Base-by-base conservation (phyloP, 2,113 vertebrate species). In the Muscicapa adusta region DNA sequence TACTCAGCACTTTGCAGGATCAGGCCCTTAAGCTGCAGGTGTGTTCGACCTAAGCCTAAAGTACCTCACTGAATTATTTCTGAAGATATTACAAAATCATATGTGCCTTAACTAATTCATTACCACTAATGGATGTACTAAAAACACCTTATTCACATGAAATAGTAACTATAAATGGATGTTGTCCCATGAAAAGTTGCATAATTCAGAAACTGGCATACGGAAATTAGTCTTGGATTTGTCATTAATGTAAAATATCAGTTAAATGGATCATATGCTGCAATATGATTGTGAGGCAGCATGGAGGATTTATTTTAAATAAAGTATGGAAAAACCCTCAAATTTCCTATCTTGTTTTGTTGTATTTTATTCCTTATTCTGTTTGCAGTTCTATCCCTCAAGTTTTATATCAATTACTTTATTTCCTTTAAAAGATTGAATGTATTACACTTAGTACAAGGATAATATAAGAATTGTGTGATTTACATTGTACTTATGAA, bases 401-500 rank as follows among this genome's bases (percentile, higher is more conserved):
- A 94, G 38, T 96, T 94, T 95, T 94, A 83, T 91, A 70, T 91
- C 90, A 96, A 78, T 85, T 71, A 36, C 77, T 95, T 96, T 95
- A 97, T 94, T 97, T 96, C 93, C 77, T 92, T 96, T 88, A 96
- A 89, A 51, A 85, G 28, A 68, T 97, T 96, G 75, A 96, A 81
- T 96, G 78, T 97, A 89, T 97, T 97, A 96, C 96, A 95, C 95
- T 79, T 97, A 87, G 95, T 97, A 23, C 80, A 92, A 97, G 97
- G 96, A 96, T 97, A 96, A 97, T 97, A 91, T 97, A 96, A 96
- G 88, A 97, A 95, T 85, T 98, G 95, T 97, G 89, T 97, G 95
- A 95, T 98, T 97, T 98, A 91, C 85, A 61, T 96, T 97, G 97
- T 98, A 98, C 98, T 99, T 98, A 99, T 98, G 98, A 98, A 98